phyloP scores from a whole-genome alignment of 2,113 vertebrate species.

The Agelaius phoeniceus region DNA sequence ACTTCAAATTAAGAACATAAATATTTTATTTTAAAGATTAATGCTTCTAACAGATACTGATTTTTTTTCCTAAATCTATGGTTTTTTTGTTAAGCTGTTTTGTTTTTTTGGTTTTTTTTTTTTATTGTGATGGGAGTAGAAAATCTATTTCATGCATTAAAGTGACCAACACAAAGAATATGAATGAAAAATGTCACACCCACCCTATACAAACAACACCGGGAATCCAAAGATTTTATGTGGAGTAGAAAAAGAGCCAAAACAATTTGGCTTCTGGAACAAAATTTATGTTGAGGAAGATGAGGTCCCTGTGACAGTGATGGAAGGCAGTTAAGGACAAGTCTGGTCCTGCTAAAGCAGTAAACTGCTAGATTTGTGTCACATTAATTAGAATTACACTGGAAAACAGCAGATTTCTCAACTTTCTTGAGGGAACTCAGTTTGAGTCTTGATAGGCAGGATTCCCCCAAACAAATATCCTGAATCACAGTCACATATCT shows the following conservation, averaged over 20 bases:
- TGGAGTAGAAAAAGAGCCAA: not conserved
- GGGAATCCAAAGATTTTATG: not conserved
- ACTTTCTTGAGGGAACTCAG: not conserved
- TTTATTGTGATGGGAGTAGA: not conserved
- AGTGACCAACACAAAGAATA: not conserved
- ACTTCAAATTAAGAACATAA: not conserved
- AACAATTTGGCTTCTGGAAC: not conserved
- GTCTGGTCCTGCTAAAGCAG: not conserved
- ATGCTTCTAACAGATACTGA: not conserved
- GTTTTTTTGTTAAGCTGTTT: not conserved
- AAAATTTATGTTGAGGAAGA: not conserved
- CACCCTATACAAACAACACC: rapidly evolving
- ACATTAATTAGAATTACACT: not conserved
- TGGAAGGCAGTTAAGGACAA: not conserved
- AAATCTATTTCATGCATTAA: not conserved
- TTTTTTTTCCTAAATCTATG: not conserved
- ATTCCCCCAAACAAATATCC: not conserved
- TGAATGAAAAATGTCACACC: not conserved
- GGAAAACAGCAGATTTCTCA: not conserved
- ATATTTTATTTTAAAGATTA: not conserved
- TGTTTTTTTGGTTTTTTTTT: no score
- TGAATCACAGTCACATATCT: not conserved
- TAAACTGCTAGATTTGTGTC: not conserved
- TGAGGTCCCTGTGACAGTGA: not conserved
- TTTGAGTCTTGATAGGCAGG: not conserved